phyloP scores from a whole-genome alignment of 2,797 vertebrate genomes.

The Syndactyla subalaris region DNA sequence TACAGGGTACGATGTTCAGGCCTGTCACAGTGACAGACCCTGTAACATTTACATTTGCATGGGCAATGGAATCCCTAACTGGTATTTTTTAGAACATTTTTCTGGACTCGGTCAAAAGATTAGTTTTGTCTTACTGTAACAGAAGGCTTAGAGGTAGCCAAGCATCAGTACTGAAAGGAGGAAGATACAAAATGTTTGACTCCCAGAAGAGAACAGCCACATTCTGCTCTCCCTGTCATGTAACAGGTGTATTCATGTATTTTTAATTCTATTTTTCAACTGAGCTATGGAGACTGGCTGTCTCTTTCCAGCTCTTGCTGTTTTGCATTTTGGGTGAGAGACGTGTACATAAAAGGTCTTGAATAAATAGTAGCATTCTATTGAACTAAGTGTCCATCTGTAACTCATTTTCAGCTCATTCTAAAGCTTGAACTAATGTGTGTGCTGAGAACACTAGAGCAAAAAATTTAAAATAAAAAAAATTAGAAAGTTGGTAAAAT shows the following conservation, averaged over 20 bases:
- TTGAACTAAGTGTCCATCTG: not conserved
- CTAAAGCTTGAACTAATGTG: slow-evolving; percentile 4
- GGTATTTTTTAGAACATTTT: not conserved
- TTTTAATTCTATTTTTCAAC: not conserved
- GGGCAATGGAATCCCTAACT: not conserved
- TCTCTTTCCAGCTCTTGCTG: not conserved
- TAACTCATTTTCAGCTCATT: slow-evolving; percentile 43
- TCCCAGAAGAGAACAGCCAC: not conserved
- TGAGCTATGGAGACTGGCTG: not conserved
- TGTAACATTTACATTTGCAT: not conserved
- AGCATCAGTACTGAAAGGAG: not conserved
- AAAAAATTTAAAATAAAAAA: slow-evolving; percentile 21
- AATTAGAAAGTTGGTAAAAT: not conserved
- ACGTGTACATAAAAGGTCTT: not conserved
- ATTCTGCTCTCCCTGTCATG: not conserved
- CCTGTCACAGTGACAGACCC: not conserved
- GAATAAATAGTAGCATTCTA: slow-evolving; percentile 12
- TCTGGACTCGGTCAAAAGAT: not conserved
- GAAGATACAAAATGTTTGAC: not conserved
- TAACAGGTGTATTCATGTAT: not conserved
- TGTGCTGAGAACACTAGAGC: not conserved
- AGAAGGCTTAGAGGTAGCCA: not conserved
- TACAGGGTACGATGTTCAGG: not conserved
- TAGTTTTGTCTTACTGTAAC: not conserved
- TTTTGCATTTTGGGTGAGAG: not conserved